Base-by-base conservation (phyloP, 2,113 vertebrate species). In the Rhinogobius similis region DNA sequence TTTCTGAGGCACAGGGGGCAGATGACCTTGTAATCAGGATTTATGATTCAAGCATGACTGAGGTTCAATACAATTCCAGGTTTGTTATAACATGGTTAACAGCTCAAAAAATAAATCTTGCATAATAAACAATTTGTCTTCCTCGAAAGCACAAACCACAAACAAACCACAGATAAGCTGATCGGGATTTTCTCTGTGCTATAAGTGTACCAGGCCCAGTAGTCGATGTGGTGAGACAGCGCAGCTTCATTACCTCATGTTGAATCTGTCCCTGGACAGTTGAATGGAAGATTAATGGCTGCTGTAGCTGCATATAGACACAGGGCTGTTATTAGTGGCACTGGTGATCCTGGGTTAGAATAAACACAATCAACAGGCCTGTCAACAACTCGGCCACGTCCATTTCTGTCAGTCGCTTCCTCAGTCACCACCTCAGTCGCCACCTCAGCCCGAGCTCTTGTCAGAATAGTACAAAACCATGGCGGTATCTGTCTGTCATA, bases 311-410 rank as follows among this genome's bases (percentile, higher is more conserved):
- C 68, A 90, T 89, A 84, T 85, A 89, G 87, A 85, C 59, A 73
- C 73, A 86, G 82, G 83, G 82, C 81, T 83, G 86, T 83, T 76
- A 90, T 88, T 87, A 91, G 92, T 86, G 87, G 84, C 65, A 20
- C 62, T 79, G 13, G 68, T 70, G 79, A 85, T 86, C 79, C 24
- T 66, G 82, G 80, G 75, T 73, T 86, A 86, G 72, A 85, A 86
- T 87, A 85, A 93, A 88, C 90, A 92, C 76, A 90, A 85, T 89
- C 83, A 88, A 82, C 80, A 71, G 67, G 56, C 61, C 88, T 91
- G 86, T 90, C 86, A 85, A 82, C 87, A 86, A 89, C 64, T 77
- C 11, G 53, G 81, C 89, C 82, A 44, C 81, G 85, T 90, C 32
- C 64, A 87, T 72, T 66, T 66, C 12, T 38, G 71, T 21, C 72